A percentile compares a stretch with the other conserved stretches of the same genome.
Conservation (phyloP, 2,888 invertebrate species). For the Chrysolina americana region DNA sequence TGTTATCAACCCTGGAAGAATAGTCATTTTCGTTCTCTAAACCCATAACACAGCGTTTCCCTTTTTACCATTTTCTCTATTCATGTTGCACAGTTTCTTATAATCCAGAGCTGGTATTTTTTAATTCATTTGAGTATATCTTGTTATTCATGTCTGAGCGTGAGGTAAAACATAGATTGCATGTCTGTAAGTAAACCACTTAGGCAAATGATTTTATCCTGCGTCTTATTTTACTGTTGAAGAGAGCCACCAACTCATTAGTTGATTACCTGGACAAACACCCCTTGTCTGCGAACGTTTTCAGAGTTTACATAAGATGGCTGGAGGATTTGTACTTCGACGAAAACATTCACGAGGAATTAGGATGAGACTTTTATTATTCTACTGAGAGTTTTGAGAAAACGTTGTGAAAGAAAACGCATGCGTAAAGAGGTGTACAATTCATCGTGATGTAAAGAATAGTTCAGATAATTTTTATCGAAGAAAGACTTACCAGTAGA, state of each 20-base stretch:
- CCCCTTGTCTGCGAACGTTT: conserved; percentile 36
- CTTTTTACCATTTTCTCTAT: not conserved
- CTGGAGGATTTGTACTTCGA: not conserved
- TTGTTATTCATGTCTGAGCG: conserved; percentile 46
- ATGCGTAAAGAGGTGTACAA: too few species aligned
- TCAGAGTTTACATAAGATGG: conserved; percentile 57
- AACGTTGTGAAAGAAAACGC: too few species aligned
- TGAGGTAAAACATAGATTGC: conserved; percentile 60
- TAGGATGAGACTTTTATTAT: not conserved
- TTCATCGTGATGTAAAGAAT: too few species aligned
- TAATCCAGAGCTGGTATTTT: conserved; percentile 33
- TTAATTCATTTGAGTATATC: conserved; percentile 51
- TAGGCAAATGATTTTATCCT: conserved; percentile 63
- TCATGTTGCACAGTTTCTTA: conserved; percentile 7
- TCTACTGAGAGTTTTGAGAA: not conserved
- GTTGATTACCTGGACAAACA: conserved; percentile 50
- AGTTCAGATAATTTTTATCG: too few species aligned
- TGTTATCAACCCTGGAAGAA: not conserved
- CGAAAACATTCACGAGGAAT: not conserved
- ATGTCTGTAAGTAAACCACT: conserved; percentile 65
- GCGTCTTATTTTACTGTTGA: conserved; percentile 60
- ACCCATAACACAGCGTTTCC: not conserved
- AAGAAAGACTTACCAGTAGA: too few species aligned
- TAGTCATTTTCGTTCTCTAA: not conserved
- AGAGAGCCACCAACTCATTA: conserved; percentile 47